A percentile compares a stretch with the other conserved stretches of the same genome.
Conservation (phyloP, 2,797 vertebrate species). For the Crocidura indochinensis region DNA sequence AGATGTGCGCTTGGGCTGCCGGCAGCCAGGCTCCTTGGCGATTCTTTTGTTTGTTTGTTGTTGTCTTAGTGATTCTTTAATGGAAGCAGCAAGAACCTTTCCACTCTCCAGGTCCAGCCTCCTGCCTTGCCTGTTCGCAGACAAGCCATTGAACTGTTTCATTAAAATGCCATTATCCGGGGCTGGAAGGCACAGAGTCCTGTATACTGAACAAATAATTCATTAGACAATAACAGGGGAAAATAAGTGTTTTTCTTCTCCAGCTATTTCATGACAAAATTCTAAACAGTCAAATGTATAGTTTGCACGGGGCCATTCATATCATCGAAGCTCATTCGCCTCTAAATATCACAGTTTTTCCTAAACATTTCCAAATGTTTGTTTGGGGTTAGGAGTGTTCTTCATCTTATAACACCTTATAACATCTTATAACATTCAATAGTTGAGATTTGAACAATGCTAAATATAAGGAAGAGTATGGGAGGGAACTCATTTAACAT, state of each 20-base stretch:
- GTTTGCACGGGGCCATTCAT: slow-evolving; percentile 78
- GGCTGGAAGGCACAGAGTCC: slow-evolving; percentile 80
- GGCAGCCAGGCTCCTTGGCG: slow-evolving; percentile 62
- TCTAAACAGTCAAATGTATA: slow-evolving; percentile 84
- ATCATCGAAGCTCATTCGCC: slow-evolving; percentile 78
- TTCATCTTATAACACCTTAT: slow-evolving; percentile 50
- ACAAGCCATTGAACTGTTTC: slow-evolving; percentile 80
- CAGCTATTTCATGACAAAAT: slow-evolving; percentile 83
- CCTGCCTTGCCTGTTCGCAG: slow-evolving; percentile 78
- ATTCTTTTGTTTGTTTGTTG: slow-evolving; percentile 46
- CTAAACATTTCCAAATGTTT: slow-evolving; percentile 83
- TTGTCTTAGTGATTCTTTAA: slow-evolving; percentile 64
- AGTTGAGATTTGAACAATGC: slow-evolving; percentile 59
- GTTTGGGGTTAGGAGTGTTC: slow-evolving; percentile 68
- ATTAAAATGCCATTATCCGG: slow-evolving; percentile 86
- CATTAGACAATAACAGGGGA: slow-evolving; percentile 82
- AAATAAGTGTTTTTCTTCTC: slow-evolving; percentile 84
- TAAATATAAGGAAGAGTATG: background rate
- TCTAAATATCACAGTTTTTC: slow-evolving; percentile 78
- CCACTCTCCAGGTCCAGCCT: slow-evolving; percentile 80
- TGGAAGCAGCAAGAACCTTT: slow-evolving; percentile 72
- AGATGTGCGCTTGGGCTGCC: slow-evolving; percentile 79
- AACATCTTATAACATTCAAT: slow-evolving; percentile 77
- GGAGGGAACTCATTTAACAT: background rate
- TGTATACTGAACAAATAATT: slow-evolving; percentile 85